Evolutionary conservation across 1,140 invertebrate genomes (phyloP), one percentile per base, ranked within the genome.

Genomic region (Cylas formicarius): DNA sequence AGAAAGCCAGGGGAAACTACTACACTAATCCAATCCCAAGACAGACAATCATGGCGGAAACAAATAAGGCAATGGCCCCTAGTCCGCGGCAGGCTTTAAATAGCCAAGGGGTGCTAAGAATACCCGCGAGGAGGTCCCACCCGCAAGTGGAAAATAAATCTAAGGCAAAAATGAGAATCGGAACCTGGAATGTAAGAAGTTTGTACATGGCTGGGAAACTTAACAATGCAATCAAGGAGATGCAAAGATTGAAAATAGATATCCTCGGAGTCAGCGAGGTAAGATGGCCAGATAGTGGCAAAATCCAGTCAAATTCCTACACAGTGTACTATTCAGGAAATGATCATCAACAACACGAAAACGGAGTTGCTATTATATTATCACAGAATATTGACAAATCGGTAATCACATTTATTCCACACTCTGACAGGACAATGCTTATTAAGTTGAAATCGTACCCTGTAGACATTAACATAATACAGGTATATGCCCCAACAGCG

Each of bases 401-500:
- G 10, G 39, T 42, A 29, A 22, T 14, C 19, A 17, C 28, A 20
- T 33, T 33, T 22, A 32, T 44, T 18, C 13, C 17, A 32, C 26
- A 21, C 21, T 34, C 32, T 23, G 26, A 34, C 35, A 33, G 41
- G 13, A 33, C 10, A 23, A 44, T 44, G 29, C 19, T 44, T 23
- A 14, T 44, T 21, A 33, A 44, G 24, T 14, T 44, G 11, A 16
- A 33, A 11, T 33, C 19, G 16, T 26, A 18, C 6, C 20, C 41
- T 23, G 11, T 23, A 32, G 31, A 44, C 17, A 33, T 44, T 14
- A 44, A 33, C n/a, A 33, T 33, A 32, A 35, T 44, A 44, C 31
- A 35, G 13, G 6, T 16, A 16, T 44, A 44, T 23, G n/a, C n/a
- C n/a, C n/a, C n/a, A n/a, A 32, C 41, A 33, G 29, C 41, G 33